phyloP scores from a whole-genome alignment of 2,113 vertebrate genomes.

The Ginglymostoma cirratum region DNA sequence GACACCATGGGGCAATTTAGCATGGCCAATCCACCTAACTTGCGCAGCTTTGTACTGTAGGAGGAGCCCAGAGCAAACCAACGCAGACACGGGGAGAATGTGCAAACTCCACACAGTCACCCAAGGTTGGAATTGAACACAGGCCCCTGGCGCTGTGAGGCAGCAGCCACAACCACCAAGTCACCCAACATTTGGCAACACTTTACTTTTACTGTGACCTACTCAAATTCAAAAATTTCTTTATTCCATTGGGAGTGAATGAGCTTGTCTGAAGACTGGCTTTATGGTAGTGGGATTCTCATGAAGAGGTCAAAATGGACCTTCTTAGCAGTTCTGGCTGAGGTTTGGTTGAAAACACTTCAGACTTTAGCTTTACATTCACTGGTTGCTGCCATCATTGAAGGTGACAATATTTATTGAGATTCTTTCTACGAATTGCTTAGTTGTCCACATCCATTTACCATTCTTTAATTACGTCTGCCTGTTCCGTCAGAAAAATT shows the following conservation, averaged over 20 bases:
- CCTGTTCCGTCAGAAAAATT: background rate
- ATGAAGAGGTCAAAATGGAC: background rate
- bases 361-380: background rate
- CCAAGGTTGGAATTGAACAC: too few relatives aligned
- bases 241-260: background rate
- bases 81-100: too few relatives aligned
- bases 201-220: background rate
- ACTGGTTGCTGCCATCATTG: background rate
- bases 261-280: background rate
- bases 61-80: too few relatives aligned
- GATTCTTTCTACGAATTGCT: background rate
- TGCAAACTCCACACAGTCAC: too few relatives aligned
- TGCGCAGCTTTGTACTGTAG: too few relatives aligned
- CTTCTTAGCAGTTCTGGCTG: background rate
- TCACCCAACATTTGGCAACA: background rate
- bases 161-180: too few relatives aligned
- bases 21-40: too few relatives aligned
- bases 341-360: background rate
- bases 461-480: background rate
- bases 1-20: too few relatives aligned
- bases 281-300: background rate
- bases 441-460: background rate
- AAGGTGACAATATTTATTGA: background rate
- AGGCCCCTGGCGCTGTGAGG: too few relatives aligned
- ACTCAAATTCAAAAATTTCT: background rate